Conservation (phyloP, 2,113 vertebrate genomes). For the Thermophis baileyi region DNA sequence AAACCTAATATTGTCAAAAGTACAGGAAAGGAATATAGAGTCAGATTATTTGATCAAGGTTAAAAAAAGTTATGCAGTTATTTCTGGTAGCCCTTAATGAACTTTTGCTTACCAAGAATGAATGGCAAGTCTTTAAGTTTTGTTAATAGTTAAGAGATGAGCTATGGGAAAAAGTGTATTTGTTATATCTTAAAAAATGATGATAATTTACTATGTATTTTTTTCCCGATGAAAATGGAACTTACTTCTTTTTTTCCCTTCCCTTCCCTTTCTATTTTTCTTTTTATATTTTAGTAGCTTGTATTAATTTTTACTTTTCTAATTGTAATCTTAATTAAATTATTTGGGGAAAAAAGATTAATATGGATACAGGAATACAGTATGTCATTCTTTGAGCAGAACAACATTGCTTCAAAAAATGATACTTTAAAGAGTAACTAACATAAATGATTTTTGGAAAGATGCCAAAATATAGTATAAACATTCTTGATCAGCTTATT, state of each 20-base stretch:
- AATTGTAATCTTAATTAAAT: neutral
- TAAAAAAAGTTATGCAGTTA: neutral
- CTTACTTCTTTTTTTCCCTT: neutral
- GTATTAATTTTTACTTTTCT: neutral
- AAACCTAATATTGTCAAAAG: neutral
- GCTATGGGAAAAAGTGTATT: neutral
- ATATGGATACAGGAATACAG: neutral
- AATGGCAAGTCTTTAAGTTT: neutral
- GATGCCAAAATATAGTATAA: slow-evolving; percentile 9
- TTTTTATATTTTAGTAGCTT: neutral
- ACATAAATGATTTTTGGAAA: neutral
- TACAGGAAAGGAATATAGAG: neutral
- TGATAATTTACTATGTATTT: neutral
- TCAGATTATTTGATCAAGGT: neutral
- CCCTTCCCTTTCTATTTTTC: neutral
- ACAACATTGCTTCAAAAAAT: slow-evolving; percentile 18
- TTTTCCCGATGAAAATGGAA: neutral
- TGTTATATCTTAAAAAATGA: neutral
- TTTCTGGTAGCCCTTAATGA: neutral
- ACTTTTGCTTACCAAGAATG: neutral
- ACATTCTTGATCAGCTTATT: neutral
- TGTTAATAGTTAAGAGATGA: neutral
- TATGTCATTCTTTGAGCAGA: neutral
- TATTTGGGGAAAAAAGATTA: neutral
- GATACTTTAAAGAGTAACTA: slow-evolving; percentile 11